phyloP scores from a whole-genome alignment of 2,113 vertebrate genomes.

The Xerus inauris region DNA sequence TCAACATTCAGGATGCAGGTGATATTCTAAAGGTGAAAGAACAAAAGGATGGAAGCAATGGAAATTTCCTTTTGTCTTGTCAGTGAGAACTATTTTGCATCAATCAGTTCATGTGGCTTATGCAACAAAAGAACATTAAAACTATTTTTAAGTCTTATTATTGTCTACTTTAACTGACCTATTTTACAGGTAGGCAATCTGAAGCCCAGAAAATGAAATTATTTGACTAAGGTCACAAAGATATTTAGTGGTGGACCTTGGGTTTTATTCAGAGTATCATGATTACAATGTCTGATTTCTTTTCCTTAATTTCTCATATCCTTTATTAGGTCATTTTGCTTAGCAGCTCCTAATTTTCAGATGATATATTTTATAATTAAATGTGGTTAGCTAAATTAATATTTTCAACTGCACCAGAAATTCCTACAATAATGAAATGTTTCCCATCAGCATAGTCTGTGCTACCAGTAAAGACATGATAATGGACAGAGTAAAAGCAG shows the following conservation, averaged over 20 bases:
- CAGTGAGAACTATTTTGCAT: not conserved
- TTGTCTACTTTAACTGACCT: not conserved
- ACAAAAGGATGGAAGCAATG: not conserved
- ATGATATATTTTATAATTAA: constrained; percentile 8
- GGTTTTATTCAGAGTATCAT: not conserved
- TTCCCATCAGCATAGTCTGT: not conserved
- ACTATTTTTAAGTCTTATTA: not conserved
- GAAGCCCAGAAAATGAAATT: constrained; percentile 26
- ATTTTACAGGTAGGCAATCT: not conserved
- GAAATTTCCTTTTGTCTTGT: not conserved
- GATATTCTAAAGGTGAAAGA: not conserved
- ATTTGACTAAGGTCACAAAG: not conserved
- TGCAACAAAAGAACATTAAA: not conserved
- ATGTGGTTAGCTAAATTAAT: not conserved
- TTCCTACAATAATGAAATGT: not conserved
- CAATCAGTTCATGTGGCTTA: not conserved
- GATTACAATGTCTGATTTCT: not conserved
- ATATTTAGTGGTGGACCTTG: not conserved
- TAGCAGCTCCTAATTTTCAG: not conserved
- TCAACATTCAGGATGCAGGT: not conserved
- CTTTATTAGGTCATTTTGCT: not conserved
- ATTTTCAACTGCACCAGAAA: not conserved
- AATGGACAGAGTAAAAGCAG: not conserved
- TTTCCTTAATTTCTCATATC: constrained; percentile 9
- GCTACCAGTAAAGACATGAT: not conserved